A percentile compares a stretch with the other conserved stretches of the same genome.
Conservation (phyloP, 2,888 invertebrate species). For the Stegophylla sp. region DNA sequence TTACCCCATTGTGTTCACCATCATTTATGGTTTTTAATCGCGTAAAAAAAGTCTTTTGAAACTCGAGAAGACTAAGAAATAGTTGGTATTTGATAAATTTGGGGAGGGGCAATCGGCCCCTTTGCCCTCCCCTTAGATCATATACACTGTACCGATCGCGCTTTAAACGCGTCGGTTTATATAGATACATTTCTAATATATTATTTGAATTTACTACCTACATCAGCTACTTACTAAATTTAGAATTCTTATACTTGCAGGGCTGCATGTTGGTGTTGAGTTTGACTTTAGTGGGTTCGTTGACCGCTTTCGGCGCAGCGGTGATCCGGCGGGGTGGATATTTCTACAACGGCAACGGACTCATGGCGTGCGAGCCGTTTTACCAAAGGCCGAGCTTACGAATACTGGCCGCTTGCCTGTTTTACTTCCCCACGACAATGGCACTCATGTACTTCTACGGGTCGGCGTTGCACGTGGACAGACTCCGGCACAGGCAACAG, state of each 20-base stretch:
- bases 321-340: slow-evolving; percentile 85
- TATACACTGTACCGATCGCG: too few species aligned
- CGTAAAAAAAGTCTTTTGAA: too few species aligned
- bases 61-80: too few species aligned
- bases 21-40: too few species aligned
- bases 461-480: slow-evolving; percentile 87
- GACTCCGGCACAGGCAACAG: slow-evolving; percentile 71
- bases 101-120: too few species aligned
- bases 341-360: slow-evolving; percentile 85
- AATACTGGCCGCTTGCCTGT: slow-evolving; percentile 83
- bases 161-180: too few species aligned
- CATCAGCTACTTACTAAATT: neutral
- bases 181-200: too few species aligned
- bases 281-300: slow-evolving; percentile 81
- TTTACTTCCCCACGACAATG: slow-evolving; percentile 91
- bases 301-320: slow-evolving; percentile 81
- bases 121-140: too few species aligned
- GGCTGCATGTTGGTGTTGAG: slow-evolving; percentile 85
- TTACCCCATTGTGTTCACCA: too few species aligned
- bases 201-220: too few species aligned
- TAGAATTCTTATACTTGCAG: slow-evolving; percentile 67
- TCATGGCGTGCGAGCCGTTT: slow-evolving; percentile 87
- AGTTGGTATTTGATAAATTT: too few species aligned
- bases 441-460: slow-evolving; percentile 91
- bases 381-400: slow-evolving; percentile 78